These are phyloP conservation scores for Plestiodon gilberti DNA, from an alignment of 2,113 vertebrate genomes.

Conservation along the genomic window DNA sequence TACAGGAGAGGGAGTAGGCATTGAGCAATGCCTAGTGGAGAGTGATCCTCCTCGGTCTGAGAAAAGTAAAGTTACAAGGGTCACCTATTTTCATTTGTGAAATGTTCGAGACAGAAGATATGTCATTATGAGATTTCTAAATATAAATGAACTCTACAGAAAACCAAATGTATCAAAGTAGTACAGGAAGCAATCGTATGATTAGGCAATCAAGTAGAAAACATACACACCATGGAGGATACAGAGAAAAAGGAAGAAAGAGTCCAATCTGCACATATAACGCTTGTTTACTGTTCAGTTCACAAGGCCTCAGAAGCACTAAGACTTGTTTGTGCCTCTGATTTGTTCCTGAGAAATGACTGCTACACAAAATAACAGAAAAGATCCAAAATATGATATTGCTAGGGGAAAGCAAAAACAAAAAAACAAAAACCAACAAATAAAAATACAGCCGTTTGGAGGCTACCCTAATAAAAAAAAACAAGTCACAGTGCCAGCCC, in stretches of 20 bases:
- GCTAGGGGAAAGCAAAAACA: too few relatives aligned
- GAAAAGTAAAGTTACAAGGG: neutral
- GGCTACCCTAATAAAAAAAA: too few relatives aligned
- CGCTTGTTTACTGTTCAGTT: constrained; percentile 18
- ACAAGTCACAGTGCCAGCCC: too few relatives aligned
- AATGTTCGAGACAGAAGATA: neutral
- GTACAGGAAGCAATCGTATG: constrained; percentile 42
- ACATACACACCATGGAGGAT: constrained; percentile 41
- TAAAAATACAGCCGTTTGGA: too few relatives aligned
- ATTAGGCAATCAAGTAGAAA: constrained; percentile 50
- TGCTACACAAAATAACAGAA: constrained; percentile 29
- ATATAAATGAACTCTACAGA: constrained; percentile 42
- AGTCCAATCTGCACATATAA: constrained; percentile 32
- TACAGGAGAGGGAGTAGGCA: neutral
- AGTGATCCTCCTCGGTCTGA: too few relatives aligned
- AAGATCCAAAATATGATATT: constrained; percentile 39
- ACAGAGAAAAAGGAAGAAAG: constrained; percentile 42
- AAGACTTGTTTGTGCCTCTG: constrained; percentile 13
- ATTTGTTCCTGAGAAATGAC: constrained; percentile 27
- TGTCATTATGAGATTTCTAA: constrained; percentile 55
- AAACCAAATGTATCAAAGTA: constrained; percentile 58
- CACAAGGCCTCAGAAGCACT: constrained; percentile 28
- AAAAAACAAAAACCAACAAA: too few relatives aligned
- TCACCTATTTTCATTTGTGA: neutral
- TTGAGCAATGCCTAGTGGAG: neutral